Conservation (phyloP, 2,113 vertebrate species). For the Anolis sagrei region DNA sequence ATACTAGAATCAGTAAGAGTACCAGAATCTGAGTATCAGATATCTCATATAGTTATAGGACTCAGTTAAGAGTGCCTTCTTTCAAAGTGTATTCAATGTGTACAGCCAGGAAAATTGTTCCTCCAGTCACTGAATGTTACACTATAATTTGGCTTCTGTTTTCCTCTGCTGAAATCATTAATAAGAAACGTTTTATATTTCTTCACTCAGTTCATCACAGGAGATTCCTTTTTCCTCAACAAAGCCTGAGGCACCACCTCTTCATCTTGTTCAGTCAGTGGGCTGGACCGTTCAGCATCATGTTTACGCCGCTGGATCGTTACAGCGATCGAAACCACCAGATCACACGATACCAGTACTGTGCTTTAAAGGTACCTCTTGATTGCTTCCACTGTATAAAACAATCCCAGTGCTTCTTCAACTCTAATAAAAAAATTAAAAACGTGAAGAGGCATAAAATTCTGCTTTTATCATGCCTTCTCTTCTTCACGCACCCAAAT, state of each 20-base stretch:
- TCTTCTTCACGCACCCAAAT: neutral
- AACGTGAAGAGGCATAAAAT: slow-evolving; percentile 1
- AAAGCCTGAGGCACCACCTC: slow-evolving; percentile 96
- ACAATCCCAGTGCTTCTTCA: neutral
- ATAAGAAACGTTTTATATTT: slow-evolving; percentile 50
- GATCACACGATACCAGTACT: slow-evolving; percentile 98
- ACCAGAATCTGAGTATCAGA: no score
- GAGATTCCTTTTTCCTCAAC: slow-evolving; percentile 96
- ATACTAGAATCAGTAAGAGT: neutral
- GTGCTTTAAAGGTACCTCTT: slow-evolving; percentile 89
- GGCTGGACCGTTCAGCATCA: slow-evolving; percentile 98
- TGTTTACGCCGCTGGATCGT: slow-evolving; percentile 97
- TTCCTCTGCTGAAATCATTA: slow-evolving; percentile 39
- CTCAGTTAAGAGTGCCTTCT: neutral
- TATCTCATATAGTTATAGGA: neutral
- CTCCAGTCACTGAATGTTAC: neutral
- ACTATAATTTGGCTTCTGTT: slow-evolving; percentile 3
- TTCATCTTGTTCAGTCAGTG: slow-evolving; percentile 99
- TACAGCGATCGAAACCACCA: slow-evolving; percentile 98
- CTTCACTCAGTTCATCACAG: slow-evolving; percentile 90
- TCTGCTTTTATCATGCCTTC: neutral
- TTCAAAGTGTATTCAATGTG: neutral
- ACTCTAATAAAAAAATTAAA: neutral
- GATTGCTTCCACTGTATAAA: neutral
- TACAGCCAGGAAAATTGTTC: neutral